Evolutionary conservation across 2,888 invertebrate genomes (phyloP), one percentile per base, ranked within the genome.

Genomic region (Folsomia candida): DNA sequence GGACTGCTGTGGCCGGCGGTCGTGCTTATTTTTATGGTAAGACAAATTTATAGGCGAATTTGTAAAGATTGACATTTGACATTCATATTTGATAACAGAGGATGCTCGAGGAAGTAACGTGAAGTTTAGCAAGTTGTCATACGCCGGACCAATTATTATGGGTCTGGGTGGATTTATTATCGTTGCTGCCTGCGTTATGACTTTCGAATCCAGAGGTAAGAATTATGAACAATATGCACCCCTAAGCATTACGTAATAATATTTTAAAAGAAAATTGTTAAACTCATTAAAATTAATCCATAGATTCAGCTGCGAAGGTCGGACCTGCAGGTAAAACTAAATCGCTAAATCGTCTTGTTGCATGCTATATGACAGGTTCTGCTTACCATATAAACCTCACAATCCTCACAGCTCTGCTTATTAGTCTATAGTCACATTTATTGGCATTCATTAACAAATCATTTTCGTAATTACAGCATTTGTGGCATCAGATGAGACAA

Each of bases 111-210:
- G 76, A 37, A 71, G 76, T 27, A 71, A 67, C 62, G 71, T 78
- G 26, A 93, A 93, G 82, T 86, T 93, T 76, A 93, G 92, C 84
- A 93, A 93, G 82, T 86, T 97, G 67, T 93, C 94, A 0, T 97
- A 97, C 83, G 92, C 94, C n/a, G 97, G 97, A 0, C 97, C 97
- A 1, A 93, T 97, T 76, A 91, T 97, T 67, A 97, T 97, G 97
- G 97, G 97, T 29, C 90, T 96, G 73, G 97, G 97, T 84, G 94
- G 94, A 51, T 97, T 97, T 83, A 93, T 96, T 79, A 93, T 97
- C 54, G 97, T 97, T 25, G 94, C 97, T 29, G 95, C 97, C 0
- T 97, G 97, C 82, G 97, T 98, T 67, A 94, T 97, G 91, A 97
- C 97, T n/a, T 95, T 97, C 82, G 97, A 97, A 82, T 94, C 95